Percentiles rank a stretch among this genome's conserved stretches.
phyloP scores from a whole-genome alignment of 2,797 vertebrate genomes.

The Podarcis siculus region DNA sequence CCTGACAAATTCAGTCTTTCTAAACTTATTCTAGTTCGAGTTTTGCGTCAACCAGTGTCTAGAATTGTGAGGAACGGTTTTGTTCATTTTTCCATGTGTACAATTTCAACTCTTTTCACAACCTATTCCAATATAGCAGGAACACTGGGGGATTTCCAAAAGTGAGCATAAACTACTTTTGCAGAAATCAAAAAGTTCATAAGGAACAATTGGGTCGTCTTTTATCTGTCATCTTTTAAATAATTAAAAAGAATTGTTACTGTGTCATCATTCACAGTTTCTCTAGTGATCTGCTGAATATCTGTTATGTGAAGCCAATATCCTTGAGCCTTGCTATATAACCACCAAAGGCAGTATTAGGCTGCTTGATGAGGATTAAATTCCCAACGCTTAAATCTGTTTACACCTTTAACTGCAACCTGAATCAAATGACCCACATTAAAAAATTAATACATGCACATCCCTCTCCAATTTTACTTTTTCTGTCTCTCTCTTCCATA shows the following conservation, averaged over 20 bases:
- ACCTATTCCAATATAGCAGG: background rate
- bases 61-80: no score
- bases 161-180: background rate
- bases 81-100: background rate
- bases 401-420: background rate
- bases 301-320: background rate
- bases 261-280: background rate
- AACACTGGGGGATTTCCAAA: constrained; percentile 21
- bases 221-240: constrained; percentile 1
- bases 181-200: constrained; percentile 3
- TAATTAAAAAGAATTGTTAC: background rate
- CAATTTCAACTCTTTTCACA: background rate
- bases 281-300: background rate
- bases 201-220: background rate
- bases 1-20: background rate
- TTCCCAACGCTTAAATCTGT: background rate
- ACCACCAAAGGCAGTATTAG: background rate
- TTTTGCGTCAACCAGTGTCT: background rate
- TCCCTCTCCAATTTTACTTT: no score
- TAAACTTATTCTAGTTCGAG: background rate
- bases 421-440: background rate
- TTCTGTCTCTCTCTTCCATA: background rate
- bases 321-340: background rate
- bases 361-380: background rate
- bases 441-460: no score